phyloP scores from a whole-genome alignment of 2,888 invertebrate species.

The Diachrysia chrysitis region DNA sequence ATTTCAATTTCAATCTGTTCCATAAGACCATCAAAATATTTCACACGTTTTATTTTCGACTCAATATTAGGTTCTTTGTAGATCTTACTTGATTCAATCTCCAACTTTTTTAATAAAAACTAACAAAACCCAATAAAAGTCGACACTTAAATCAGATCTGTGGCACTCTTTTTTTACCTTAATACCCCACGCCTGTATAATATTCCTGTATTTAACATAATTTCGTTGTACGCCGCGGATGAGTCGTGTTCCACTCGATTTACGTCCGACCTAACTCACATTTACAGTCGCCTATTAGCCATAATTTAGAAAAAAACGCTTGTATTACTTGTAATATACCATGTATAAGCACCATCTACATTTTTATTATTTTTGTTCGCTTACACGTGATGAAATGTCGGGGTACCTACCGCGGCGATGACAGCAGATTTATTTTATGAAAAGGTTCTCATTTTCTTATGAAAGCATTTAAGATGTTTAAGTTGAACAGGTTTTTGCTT shows the following conservation, averaged over 20 bases:
- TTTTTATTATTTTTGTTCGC: conserved; percentile 32
- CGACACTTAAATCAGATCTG: conserved; percentile 1
- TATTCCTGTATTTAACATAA: conserved; percentile 60
- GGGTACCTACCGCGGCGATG: conserved; percentile 41
- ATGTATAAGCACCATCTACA: conserved; percentile 46
- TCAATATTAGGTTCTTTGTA: too few species aligned
- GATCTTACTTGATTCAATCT: background rate
- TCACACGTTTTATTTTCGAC: too few species aligned
- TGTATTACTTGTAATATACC: conserved; percentile 56
- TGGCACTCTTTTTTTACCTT: conserved; percentile 60
- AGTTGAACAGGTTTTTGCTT: conserved; percentile 4
- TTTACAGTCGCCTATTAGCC: conserved; percentile 73
- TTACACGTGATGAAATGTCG: conserved; percentile 25
- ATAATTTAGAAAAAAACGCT: conserved; percentile 74
- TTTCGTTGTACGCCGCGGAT: conserved; percentile 41
- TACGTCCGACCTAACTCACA: conserved; percentile 62
- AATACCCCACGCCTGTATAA: conserved; percentile 50
- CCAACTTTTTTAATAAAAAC: background rate
- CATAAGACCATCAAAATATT: too few species aligned
- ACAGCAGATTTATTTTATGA: conserved; percentile 9
- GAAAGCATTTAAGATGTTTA: conserved; percentile 1
- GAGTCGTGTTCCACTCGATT: conserved; percentile 54
- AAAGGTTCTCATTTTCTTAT: background rate
- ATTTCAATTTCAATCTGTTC: background rate
- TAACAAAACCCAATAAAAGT: background rate